phyloP scores from a whole-genome alignment of 2,888 invertebrate species.

The Ophion ventricosus region DNA sequence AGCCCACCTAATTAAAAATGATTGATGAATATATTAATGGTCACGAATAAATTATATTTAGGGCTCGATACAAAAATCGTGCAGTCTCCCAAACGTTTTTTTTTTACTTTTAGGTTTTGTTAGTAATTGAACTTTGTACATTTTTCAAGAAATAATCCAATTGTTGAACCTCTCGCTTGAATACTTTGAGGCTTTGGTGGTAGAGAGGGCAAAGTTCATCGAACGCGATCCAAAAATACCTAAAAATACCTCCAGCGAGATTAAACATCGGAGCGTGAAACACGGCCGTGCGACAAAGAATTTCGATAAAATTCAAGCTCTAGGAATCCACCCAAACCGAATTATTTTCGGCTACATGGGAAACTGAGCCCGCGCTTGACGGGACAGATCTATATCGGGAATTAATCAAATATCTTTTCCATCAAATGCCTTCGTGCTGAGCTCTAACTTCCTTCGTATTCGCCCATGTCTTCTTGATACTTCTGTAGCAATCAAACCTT shows the following conservation, averaged over 20 bases:
- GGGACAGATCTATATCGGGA: conserved; percentile 28
- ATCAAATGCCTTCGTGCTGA: background rate
- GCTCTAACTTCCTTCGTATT: background rate
- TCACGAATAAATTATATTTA: background rate
- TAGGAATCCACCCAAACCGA: background rate
- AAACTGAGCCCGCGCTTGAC: background rate
- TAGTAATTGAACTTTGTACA: background rate
- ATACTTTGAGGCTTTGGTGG: background rate
- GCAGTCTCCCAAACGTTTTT: no score
- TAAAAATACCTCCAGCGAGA: background rate
- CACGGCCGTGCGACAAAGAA: no score
- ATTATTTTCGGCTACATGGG: background rate
- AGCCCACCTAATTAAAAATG: background rate
- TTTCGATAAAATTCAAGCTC: no score
- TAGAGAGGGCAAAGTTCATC: background rate
- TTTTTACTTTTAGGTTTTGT: background rate
- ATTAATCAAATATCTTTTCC: conserved; percentile 37
- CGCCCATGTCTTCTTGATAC: background rate
- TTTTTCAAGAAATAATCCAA: background rate
- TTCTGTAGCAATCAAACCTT: background rate
- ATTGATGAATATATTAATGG: background rate
- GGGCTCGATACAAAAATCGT: no score
- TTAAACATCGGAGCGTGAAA: background rate
- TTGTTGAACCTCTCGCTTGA: background rate
- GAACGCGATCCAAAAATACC: background rate